Base-by-base conservation (phyloP, 2,888 invertebrate species). In the Machimus rusticus region DNA sequence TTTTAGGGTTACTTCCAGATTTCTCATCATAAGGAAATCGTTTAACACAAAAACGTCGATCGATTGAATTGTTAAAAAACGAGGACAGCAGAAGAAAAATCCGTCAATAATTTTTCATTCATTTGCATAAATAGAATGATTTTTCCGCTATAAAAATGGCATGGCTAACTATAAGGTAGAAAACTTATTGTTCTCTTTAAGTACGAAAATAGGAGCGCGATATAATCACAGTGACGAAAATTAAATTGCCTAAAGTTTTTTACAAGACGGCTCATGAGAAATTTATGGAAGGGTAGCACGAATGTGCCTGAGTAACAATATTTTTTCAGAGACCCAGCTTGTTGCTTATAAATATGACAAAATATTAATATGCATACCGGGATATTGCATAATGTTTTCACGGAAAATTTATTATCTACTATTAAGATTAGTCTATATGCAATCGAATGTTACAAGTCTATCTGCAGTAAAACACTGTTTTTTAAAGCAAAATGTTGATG, bases 271-370 rank as follows among this genome's bases (percentile, higher is more conserved):
- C 23, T 78, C 78, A 39, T 39, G 9, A 19, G 23, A 78, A 78
- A 78, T 78, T 78, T 78, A 78, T 78, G 34, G 78, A 43, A 78
- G 78, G 78, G 23, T 78, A 39, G 9, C 78, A 78, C 78, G 78
- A 78, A 78, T 39, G 43, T 78, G 43, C 43, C 5, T 19, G 23
- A 23, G n/a, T 43, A 77, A 77, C n/a, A 34, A 31, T n/a, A 39
- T 19, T 77, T 51, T 34, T 34, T 16, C n/a, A 37, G 76, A 16
- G 76, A 37, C n/a, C 34, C 31, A 34, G 37, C 77, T 14, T 77
- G 37, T 31, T 37, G 16, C 31, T 51, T 8, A 34, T 39, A 39
- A 8, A 39, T 77, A 39, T 77, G 77, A 77, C 39, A 77, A 77
- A 43, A 78, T 28, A 23, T 43, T 78, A 28, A 19, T 43, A 78